Conservation (phyloP, 2,888 invertebrate genomes). For the Coecobrya sp. region DNA sequence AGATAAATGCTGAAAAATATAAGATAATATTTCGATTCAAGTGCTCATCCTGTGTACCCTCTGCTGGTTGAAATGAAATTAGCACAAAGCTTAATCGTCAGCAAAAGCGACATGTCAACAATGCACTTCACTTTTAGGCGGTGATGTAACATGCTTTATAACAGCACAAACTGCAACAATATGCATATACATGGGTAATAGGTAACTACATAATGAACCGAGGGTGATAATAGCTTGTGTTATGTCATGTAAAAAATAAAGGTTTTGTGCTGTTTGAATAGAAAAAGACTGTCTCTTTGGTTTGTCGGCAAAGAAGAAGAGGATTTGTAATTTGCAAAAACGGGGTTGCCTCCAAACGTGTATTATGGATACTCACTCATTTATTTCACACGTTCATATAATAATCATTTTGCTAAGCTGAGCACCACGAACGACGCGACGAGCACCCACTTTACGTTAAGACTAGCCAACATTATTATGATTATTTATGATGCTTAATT, state of each 20-base stretch:
- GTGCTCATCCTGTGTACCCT: conserved; percentile 59
- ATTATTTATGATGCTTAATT: conserved; percentile 63
- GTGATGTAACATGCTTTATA: conserved; percentile 23
- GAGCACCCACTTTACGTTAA: conserved; percentile 55
- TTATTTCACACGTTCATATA: conserved; percentile 36
- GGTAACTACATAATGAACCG: conserved; percentile 66
- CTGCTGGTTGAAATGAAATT: conserved; percentile 46
- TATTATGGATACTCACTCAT: conserved; percentile 42
- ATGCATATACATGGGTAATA: too few species aligned
- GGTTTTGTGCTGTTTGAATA: conserved; percentile 60
- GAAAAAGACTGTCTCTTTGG: conserved; percentile 26
- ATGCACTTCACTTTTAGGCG: conserved; percentile 53
- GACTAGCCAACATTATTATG: conserved; percentile 55
- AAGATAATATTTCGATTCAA: background rate
- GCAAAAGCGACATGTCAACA: conserved; percentile 29
- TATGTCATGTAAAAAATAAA: conserved; percentile 58
- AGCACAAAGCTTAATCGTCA: conserved; percentile 50
- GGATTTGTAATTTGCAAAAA: conserved; percentile 60
- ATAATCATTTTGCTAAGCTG: background rate
- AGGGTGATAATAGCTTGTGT: conserved; percentile 52
- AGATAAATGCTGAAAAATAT: conserved; percentile 21
- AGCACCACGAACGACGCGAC: background rate
- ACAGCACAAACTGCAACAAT: conserved; percentile 49
- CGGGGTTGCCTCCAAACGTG: conserved; percentile 52
- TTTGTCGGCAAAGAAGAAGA: conserved; percentile 31